A percentile compares a stretch with the other conserved stretches of the same genome.
Evolutionary conservation across 2,888 invertebrate genomes (phyloP).

Genomic region (Latrodectus elegans): DNA sequence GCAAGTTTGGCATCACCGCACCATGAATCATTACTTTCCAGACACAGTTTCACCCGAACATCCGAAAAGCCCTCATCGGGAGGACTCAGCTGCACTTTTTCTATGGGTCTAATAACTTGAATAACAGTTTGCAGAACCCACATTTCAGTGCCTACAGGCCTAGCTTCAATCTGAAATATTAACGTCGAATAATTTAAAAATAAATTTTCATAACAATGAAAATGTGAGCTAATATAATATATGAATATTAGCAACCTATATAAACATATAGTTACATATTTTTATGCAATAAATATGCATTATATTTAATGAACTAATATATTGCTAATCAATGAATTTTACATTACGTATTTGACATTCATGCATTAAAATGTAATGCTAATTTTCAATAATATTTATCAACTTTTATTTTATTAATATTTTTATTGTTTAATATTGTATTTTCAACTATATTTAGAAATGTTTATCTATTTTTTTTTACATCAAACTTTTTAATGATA

Average conservation of each 20-base stretch:
- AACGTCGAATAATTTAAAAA: neutral
- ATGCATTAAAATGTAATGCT: too few species aligned
- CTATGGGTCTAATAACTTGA: conserved; percentile 65
- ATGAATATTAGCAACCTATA: neutral
- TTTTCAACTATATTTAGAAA: too few species aligned
- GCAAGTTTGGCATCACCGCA: conserved; percentile 71
- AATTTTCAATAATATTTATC: too few species aligned
- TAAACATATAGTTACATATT: neutral
- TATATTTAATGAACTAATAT: too few species aligned
- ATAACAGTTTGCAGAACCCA: conserved; percentile 70
- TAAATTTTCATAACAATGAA: neutral
- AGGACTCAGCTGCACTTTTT: conserved; percentile 66
- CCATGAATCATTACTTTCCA: conserved; percentile 84
- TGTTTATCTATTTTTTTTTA: too few species aligned
- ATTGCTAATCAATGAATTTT: too few species aligned
- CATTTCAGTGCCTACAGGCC: conserved; percentile 65
- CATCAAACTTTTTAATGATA: too few species aligned
- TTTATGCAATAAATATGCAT: neutral
- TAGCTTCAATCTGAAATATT: conserved; percentile 69
- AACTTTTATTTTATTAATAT: too few species aligned
- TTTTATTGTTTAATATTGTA: too few species aligned
- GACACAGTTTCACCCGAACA: conserved; percentile 87
- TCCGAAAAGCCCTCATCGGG: conserved; percentile 68
- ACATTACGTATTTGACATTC: too few species aligned
- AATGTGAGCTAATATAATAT: neutral